These are phyloP conservation scores for Eulithis prunata DNA, from an alignment of 2,888 invertebrate genomes.

Conservation along the genomic window DNA sequence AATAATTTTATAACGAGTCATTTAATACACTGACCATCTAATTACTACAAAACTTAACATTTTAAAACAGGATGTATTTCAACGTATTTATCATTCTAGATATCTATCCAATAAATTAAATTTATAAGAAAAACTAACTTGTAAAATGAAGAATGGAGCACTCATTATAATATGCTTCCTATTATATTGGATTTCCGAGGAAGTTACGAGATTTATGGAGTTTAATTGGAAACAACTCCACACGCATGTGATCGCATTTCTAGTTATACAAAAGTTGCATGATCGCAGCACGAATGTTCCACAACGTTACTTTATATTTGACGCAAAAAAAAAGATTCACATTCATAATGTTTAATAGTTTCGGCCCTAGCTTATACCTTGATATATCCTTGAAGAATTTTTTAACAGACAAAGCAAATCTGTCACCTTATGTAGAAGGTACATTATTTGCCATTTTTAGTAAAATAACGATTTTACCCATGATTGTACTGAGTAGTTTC, in stretches of 20 bases:
- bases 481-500: too few relatives aligned
- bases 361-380: too few relatives aligned
- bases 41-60: background rate
- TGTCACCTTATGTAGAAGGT: too few relatives aligned
- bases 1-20: constrained; percentile 6
- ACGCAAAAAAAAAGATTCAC: too few relatives aligned
- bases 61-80: background rate
- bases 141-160: background rate
- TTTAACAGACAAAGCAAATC: too few relatives aligned
- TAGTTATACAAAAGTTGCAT: constrained; percentile 11
- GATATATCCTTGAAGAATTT: too few relatives aligned
- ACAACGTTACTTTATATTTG: background rate
- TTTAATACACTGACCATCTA: background rate
- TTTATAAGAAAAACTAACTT: background rate
- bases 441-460: too few relatives aligned
- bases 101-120: background rate
- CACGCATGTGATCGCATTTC: constrained; percentile 24
- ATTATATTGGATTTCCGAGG: constrained; percentile 18
- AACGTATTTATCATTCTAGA: too few relatives aligned
- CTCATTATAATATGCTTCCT: background rate
- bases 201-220: constrained; percentile 24
- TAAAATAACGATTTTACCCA: too few relatives aligned
- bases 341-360: too few relatives aligned
- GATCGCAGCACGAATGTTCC: background rate
- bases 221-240: constrained; percentile 18